Percentiles rank a stretch among this genome's conserved stretches.
Evolutionary conservation across 2,113 vertebrate species (phyloP).

Genomic region (Paraplagusia blochii): DNA sequence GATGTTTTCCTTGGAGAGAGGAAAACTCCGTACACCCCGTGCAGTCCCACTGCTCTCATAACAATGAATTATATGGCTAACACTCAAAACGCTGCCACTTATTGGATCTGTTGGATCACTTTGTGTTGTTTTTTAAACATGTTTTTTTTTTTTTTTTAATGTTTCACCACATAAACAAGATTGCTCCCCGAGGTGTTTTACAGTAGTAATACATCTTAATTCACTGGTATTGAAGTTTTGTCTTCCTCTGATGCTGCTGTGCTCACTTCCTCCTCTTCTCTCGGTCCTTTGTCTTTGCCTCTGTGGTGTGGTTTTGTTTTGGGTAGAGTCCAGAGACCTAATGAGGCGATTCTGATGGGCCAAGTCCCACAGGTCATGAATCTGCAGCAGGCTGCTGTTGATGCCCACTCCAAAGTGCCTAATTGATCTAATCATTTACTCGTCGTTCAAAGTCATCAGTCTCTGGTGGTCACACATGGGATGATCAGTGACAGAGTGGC

Average conservation of each 20-base stretch:
- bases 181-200: constrained; percentile 59
- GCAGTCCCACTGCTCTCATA: constrained; percentile 61
- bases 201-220: constrained; percentile 44
- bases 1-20: constrained; percentile 65
- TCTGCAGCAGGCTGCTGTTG: constrained; percentile 53
- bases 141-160: constrained; percentile 56
- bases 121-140: constrained; percentile 64
- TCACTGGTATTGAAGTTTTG: constrained; percentile 55
- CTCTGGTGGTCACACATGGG: constrained; percentile 58
- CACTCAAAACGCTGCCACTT: constrained; percentile 67
- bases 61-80: constrained; percentile 67
- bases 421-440: constrained; percentile 78
- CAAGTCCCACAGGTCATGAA: constrained; percentile 62
- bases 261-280: constrained; percentile 25
- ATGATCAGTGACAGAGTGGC: constrained; percentile 62
- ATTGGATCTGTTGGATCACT: constrained; percentile 68
- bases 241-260: constrained; percentile 24
- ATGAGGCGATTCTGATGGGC: constrained; percentile 72
- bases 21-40: constrained; percentile 45
- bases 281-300: constrained; percentile 52
- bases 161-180: constrained; percentile 67
- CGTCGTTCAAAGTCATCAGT: constrained; percentile 71
- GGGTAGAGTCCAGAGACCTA: constrained; percentile 70
- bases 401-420: constrained; percentile 64
- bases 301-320: constrained; percentile 63